Evolutionary conservation across 2,113 vertebrate genomes (phyloP), one percentile per base, ranked within the genome.

Genomic region (Nyctibius bracteatus): DNA sequence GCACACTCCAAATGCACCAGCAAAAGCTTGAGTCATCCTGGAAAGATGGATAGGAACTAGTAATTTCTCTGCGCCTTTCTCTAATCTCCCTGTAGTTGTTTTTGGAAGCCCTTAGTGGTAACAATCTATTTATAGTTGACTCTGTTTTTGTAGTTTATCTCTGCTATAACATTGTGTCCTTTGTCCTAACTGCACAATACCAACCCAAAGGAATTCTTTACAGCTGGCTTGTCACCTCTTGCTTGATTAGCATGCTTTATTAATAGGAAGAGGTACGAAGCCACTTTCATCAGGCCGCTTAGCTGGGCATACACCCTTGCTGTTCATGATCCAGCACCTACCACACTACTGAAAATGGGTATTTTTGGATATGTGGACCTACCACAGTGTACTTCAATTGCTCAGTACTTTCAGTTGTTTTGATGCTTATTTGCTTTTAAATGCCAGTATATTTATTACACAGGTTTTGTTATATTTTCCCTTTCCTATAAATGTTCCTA

Each of bases 111-210:
- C 52, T 52, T 57, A 70, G 44, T 4, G 2, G 44, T 73, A 82
- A 41, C 66, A 41, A 47, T 67, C 93, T 96, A 95, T 96, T 96
- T 95, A 96, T 95, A 96, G 89, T 27, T 88, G 74, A 35, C 17
- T n/a, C 41, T 66, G 49, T 1, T 82, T 96, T 90, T 88, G 75
- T 71, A 88, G 58, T 92, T 91, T 95, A 66, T 91, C 74, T 94
- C 84, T 81, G 44, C 70, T 75, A 23, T 92, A 94, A 96, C 83
- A 78, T 25, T 8, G 2, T 90, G 83, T 93, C 58, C 62, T 81
- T 92, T 94, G 80, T 87, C 72, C 63, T 90, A 59, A 70, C 30
- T 55, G 63, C 51, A 88, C 35, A 83, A 71, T 37, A 88, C 43
- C 55, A 74, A 27, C 33, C 16, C 68, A 80, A 80, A 83, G 85